phyloP scores from a whole-genome alignment of 2,797 vertebrate species.

The Peromyscus eremicus region DNA sequence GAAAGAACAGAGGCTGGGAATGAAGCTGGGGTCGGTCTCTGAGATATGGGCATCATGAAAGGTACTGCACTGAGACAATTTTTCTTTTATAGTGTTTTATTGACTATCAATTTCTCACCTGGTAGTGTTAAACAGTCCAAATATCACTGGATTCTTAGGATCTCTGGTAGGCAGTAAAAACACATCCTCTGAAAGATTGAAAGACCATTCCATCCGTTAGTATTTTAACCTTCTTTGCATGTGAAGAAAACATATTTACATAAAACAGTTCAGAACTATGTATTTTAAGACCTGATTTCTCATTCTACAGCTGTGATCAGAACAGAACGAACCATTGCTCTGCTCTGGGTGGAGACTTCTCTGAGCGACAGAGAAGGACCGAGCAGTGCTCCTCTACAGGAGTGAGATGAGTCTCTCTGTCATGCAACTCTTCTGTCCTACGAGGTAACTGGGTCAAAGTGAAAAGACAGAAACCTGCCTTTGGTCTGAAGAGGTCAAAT shows the following conservation, averaged over 20 bases:
- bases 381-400: neutral
- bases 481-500: neutral
- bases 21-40: neutral
- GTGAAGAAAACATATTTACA: neutral
- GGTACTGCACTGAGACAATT: neutral
- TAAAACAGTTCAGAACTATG: neutral
- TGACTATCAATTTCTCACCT: conserved; percentile 89
- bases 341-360: neutral
- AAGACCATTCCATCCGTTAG: conserved; percentile 50
- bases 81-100: neutral
- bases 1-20: neutral
- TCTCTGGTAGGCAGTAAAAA: conserved; percentile 96
- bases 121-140: conserved; percentile 97
- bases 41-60: neutral
- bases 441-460: neutral
- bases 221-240: neutral
- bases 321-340: neutral
- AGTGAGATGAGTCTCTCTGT: neutral
- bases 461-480: neutral
- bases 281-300: neutral
- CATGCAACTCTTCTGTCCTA: neutral
- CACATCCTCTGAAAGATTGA: conserved; percentile 94
- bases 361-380: neutral
- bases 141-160: conserved; percentile 96
- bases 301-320: neutral